Percentiles rank a stretch among this genome's conserved stretches.
Conservation (phyloP, 2,888 invertebrate species). For the Conomelus anceps region DNA sequence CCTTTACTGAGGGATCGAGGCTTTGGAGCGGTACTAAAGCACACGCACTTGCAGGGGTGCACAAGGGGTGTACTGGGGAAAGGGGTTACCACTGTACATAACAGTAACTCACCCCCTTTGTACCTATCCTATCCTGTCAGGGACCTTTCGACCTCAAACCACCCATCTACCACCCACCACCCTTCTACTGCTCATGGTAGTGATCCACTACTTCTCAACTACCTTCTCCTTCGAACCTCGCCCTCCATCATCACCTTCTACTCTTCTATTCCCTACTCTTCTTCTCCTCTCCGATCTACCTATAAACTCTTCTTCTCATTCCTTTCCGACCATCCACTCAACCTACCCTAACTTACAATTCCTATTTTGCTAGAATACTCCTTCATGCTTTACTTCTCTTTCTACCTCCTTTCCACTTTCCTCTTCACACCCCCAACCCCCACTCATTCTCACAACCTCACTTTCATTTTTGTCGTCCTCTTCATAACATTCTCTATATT, state of each 20-base stretch:
- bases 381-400: neutral
- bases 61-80: too few species aligned
- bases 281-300: neutral
- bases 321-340: neutral
- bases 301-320: too few species aligned
- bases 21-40: neutral
- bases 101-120: slow-evolving; percentile 17
- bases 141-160: slow-evolving; percentile 1
- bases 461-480: too few species aligned
- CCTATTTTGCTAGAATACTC: neutral
- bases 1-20: neutral
- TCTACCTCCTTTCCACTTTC: neutral
- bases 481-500: too few species aligned
- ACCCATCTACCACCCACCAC: neutral
- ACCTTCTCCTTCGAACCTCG: neutral
- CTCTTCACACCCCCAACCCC: neutral
- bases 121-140: neutral
- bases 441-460: neutral
- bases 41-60: too few species aligned
- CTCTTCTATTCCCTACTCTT: neutral
- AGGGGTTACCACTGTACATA: slow-evolving; percentile 21
- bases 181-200: neutral
- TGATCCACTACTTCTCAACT: neutral
- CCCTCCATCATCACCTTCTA: neutral
- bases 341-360: slow-evolving; percentile 1